These are phyloP conservation scores for Lordiphosa andalusiaca DNA, from an alignment of 2,888 invertebrate species.

Conservation along the genomic window DNA sequence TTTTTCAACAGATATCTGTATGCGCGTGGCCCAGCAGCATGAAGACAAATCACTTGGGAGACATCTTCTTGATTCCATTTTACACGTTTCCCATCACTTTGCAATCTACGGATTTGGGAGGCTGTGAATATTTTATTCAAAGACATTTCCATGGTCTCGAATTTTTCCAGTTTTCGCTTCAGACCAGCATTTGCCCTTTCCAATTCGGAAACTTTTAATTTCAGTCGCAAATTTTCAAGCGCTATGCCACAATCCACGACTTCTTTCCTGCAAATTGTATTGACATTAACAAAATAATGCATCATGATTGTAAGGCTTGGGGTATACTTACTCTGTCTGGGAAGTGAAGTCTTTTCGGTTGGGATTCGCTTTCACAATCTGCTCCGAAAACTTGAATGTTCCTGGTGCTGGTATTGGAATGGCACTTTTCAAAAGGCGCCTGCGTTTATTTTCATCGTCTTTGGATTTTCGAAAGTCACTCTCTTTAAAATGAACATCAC, in stretches of 20 bases:
- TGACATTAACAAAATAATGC: too few relatives aligned
- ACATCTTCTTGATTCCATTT: slow-evolving; percentile 5
- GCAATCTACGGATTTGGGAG: neutral
- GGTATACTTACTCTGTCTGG: slow-evolving; percentile 5
- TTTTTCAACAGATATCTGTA: slow-evolving; percentile 3
- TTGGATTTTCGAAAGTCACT: slow-evolving; percentile 3
- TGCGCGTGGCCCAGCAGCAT: slow-evolving; percentile 1
- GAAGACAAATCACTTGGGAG: neutral
- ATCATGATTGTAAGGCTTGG: too few relatives aligned
- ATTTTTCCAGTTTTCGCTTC: neutral
- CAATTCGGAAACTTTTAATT: neutral
- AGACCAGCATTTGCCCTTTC: neutral
- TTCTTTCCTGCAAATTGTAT: neutral
- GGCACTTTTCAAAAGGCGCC: neutral
- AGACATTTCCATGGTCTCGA: neutral
- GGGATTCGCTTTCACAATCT: neutral
- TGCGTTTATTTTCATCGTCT: neutral
- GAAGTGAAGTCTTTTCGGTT: slow-evolving; percentile 1
- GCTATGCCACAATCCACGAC: neutral
- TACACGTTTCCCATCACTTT: neutral
- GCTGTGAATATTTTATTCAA: slow-evolving; percentile 2
- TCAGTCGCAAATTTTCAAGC: slow-evolving; percentile 4
- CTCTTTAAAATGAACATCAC: slow-evolving; percentile 4
- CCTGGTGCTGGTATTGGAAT: neutral
- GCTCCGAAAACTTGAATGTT: neutral